Conservation (phyloP, 2,888 invertebrate genomes). For the Tigriopus californicus region DNA sequence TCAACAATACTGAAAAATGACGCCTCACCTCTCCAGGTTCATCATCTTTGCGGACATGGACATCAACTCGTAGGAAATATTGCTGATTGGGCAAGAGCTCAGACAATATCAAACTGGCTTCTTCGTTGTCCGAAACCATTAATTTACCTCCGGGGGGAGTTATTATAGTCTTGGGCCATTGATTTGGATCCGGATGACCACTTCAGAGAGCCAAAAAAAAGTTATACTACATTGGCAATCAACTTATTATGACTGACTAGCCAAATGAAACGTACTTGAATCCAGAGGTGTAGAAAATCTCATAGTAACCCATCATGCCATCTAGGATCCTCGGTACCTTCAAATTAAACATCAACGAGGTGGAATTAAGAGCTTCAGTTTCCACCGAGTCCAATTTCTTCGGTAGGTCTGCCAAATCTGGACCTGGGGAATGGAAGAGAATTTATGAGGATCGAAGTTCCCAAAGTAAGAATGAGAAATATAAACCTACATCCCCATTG, state of each 20-base stretch:
- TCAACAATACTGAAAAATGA: too few relatives aligned
- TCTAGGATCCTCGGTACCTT: neutral
- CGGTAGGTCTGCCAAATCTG: constrained; percentile 2
- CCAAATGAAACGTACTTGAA: neutral
- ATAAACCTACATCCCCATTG: constrained; percentile 18
- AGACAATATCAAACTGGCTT: neutral
- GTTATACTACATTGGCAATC: too few relatives aligned
- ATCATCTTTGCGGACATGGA: neutral
- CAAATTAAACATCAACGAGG: neutral
- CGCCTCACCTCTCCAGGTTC: neutral
- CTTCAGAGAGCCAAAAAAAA: too few relatives aligned
- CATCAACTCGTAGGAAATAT: constrained; percentile 7
- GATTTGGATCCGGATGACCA: constrained; percentile 3
- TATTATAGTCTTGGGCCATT: neutral
- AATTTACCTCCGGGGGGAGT: neutral
- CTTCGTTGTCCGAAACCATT: neutral
- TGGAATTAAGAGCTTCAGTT: neutral
- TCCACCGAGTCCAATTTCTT: neutral
- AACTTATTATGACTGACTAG: too few relatives aligned
- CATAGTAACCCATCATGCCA: neutral
- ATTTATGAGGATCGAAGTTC: too few relatives aligned
- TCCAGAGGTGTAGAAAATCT: neutral
- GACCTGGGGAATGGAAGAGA: neutral
- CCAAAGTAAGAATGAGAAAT: neutral
- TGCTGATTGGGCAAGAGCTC: neutral